These are phyloP conservation scores for Melanostigma gelatinosum DNA, from an alignment of 2,113 vertebrate genomes.

Conservation along the genomic window DNA sequence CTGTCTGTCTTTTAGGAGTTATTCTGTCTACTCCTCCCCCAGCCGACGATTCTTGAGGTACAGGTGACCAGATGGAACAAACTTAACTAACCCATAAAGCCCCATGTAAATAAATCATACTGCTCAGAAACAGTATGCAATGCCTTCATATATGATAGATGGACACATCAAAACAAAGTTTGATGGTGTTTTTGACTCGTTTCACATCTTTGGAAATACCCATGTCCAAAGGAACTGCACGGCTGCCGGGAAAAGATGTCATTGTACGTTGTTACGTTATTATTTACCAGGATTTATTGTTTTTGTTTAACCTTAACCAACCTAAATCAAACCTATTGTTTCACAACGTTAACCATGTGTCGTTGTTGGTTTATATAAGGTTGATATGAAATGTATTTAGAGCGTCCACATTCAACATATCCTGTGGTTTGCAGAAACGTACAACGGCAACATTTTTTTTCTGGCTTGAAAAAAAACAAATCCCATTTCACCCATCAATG, in stretches of 20 bases:
- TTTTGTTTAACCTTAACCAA: background rate
- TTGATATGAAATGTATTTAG: background rate
- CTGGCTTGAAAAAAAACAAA: background rate
- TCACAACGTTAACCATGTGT: background rate
- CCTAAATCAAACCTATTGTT: background rate
- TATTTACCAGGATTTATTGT: too few relatives aligned
- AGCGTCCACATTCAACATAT: background rate
- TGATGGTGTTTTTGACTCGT: slow-evolving; percentile 1
- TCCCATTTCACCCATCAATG: slow-evolving; percentile 12
- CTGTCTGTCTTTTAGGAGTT: slow-evolving; percentile 77
- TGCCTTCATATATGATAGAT: background rate
- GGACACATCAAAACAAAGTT: slow-evolving; percentile 9
- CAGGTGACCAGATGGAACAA: slow-evolving; percentile 66
- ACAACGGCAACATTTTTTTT: background rate
- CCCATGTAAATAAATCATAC: slow-evolving; percentile 49
- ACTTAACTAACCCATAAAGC: slow-evolving; percentile 52
- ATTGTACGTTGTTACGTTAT: background rate
- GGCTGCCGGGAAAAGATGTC: background rate
- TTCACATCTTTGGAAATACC: background rate
- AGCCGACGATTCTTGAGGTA: slow-evolving; percentile 77
- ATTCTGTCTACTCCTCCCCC: slow-evolving; percentile 79
- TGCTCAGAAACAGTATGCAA: slow-evolving; percentile 31
- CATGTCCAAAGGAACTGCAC: slow-evolving; percentile 4
- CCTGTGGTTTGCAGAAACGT: background rate
- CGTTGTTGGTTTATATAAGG: background rate